Percentiles rank a stretch among this genome's conserved stretches.
phyloP scores from a whole-genome alignment of 2,113 vertebrate genomes.

The Eurypyga helias region DNA sequence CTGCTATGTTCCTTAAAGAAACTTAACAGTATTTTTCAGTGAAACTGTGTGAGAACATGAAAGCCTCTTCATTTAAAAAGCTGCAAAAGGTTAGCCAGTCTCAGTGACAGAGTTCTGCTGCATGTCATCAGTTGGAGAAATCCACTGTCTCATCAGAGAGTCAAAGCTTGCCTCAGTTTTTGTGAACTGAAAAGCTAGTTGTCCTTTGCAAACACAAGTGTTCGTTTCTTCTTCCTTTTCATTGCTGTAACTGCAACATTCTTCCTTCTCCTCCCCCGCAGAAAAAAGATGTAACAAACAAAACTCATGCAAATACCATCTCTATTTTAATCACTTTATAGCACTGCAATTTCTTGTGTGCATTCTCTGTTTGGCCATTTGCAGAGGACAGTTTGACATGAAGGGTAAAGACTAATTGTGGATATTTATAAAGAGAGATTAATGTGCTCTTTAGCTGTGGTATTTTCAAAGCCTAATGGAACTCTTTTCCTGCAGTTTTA shows the following conservation, averaged over 20 bases:
- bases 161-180: background rate
- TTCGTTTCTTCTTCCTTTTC: background rate
- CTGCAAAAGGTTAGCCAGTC: slow-evolving; percentile 88
- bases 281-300: background rate
- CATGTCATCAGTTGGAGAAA: background rate
- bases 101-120: background rate
- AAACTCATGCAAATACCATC: background rate
- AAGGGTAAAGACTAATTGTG: background rate
- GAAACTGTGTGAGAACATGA: slow-evolving; percentile 97
- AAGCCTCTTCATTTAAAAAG: slow-evolving; percentile 96
- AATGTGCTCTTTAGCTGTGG: background rate
- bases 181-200: background rate
- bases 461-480: background rate
- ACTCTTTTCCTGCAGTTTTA: slow-evolving; percentile 84
- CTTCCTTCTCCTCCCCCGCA: background rate
- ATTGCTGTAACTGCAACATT: background rate
- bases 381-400: background rate
- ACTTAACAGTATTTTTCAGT: slow-evolving; percentile 94
- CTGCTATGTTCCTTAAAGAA: slow-evolving; percentile 77
- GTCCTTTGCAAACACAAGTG: background rate
- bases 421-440: background rate
- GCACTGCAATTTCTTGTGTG: background rate
- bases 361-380: background rate
- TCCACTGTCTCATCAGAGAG: background rate
- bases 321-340: background rate